Percentiles rank a stretch among this genome's conserved stretches.
Conservation (phyloP, 2,888 invertebrate species). For the Baccha elongata region DNA sequence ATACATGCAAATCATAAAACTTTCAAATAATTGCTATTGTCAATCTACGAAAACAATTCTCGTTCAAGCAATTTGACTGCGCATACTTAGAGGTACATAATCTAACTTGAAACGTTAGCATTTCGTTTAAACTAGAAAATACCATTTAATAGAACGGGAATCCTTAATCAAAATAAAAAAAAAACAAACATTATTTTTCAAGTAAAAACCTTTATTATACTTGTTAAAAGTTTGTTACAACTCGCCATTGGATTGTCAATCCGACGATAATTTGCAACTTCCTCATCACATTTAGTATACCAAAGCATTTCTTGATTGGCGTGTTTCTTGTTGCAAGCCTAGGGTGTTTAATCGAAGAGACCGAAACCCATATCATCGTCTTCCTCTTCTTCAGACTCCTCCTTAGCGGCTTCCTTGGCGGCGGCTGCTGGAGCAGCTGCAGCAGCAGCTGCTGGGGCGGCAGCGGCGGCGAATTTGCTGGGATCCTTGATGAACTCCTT, state of each 20-base stretch:
- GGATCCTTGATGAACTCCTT: slow-evolving; percentile 98
- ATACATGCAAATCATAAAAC: too few relatives aligned
- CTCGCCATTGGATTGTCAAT: slow-evolving; percentile 82
- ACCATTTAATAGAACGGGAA: too few relatives aligned
- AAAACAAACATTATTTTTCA: slow-evolving; percentile 11
- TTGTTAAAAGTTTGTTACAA: slow-evolving; percentile 75
- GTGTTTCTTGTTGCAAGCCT: neutral
- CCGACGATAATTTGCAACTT: slow-evolving; percentile 80
- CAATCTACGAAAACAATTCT: too few relatives aligned
- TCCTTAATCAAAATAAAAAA: neutral
- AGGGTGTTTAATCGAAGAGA: slow-evolving; percentile 89
- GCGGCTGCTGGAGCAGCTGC: slow-evolving; percentile 86
- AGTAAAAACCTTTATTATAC: slow-evolving; percentile 67
- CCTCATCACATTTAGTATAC: slow-evolving; percentile 47
- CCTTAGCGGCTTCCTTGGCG: slow-evolving; percentile 88
- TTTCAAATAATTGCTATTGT: too few relatives aligned
- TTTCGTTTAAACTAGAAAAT: too few relatives aligned
- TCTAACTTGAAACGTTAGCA: too few relatives aligned
- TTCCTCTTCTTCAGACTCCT: slow-evolving; percentile 91
- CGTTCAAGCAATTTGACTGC: too few relatives aligned
- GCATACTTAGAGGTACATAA: too few relatives aligned
- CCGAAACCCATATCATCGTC: slow-evolving; percentile 99
- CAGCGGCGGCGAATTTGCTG: slow-evolving; percentile 92
- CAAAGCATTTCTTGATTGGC: slow-evolving; percentile 23
- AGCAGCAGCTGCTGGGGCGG: slow-evolving; percentile 84